Conservation (phyloP, 1,140 invertebrate species). For the Drosophila trapezifrons region DNA sequence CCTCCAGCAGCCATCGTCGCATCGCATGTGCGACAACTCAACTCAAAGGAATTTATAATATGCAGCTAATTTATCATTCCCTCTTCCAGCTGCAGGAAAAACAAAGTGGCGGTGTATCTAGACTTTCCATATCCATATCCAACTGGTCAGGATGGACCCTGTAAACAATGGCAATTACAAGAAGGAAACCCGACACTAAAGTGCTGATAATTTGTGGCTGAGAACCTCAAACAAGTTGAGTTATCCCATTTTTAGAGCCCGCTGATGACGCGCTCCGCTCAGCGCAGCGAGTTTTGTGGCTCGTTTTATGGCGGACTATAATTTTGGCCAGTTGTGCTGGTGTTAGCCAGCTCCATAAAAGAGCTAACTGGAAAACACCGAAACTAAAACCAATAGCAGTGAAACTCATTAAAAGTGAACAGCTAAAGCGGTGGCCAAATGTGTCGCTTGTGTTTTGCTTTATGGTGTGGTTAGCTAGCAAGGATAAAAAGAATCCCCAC, state of each 20-base stretch:
- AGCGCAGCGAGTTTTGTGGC: conserved; percentile 18
- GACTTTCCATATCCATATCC: conserved; percentile 28
- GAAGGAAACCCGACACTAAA: conserved; percentile 52
- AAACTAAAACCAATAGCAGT: conserved; percentile 44
- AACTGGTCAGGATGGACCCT: neutral
- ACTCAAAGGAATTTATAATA: conserved; percentile 82
- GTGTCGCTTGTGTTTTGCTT: conserved; percentile 30
- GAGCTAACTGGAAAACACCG: conserved; percentile 5
- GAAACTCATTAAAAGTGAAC: conserved; percentile 39
- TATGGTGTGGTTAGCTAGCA: neutral
- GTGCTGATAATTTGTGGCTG: conserved; percentile 71
- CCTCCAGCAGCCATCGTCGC: conserved; percentile 36
- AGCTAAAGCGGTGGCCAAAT: neutral
- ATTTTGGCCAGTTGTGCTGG: conserved; percentile 12
- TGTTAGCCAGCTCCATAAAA: conserved; percentile 25
- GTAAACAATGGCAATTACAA: conserved; percentile 34
- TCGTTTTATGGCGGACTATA: conserved; percentile 32
- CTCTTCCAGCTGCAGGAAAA: conserved; percentile 35
- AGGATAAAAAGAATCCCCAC: conserved; percentile 10
- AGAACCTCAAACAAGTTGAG: conserved; percentile 37
- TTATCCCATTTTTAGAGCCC: conserved; percentile 33
- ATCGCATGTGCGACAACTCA: conserved; percentile 58
- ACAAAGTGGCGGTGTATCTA: conserved; percentile 25
- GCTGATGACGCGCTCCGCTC: conserved; percentile 20
- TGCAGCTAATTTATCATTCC: conserved; percentile 76